A percentile compares a stretch with the other conserved stretches of the same genome.
phyloP scores from a whole-genome alignment of 1,140 invertebrate genomes.

The Venturia canescens region DNA sequence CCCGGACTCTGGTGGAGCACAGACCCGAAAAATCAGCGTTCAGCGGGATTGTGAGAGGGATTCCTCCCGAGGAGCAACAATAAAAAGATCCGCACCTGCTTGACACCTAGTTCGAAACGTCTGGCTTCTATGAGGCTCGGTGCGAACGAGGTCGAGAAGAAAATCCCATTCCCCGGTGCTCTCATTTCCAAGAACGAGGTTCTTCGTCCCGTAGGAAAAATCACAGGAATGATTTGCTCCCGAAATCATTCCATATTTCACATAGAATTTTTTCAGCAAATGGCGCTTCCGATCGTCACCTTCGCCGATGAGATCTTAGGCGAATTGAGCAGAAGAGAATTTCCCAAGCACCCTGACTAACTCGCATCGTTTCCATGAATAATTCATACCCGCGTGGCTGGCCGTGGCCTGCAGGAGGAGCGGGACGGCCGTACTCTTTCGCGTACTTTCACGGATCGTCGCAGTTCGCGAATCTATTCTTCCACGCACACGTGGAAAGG shows the following conservation, averaged over 20 bases:
- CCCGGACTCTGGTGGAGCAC: background rate
- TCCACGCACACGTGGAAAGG: constrained; percentile 3
- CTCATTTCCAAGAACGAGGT: too few species aligned
- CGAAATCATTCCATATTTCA: too few species aligned
- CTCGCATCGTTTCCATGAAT: constrained; percentile 38
- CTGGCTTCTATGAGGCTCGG: background rate
- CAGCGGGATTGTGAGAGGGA: constrained; percentile 6
- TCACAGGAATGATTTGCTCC: too few species aligned
- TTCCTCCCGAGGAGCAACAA: background rate
- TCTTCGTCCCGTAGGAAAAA: too few species aligned
- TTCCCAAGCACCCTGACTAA: background rate
- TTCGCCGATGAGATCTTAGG: background rate
- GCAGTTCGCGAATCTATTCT: constrained; percentile 4
- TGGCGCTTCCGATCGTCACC: too few species aligned
- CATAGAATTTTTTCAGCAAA: too few species aligned
- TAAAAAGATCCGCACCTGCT: constrained; percentile 12
- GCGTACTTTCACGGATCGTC: constrained; percentile 13
- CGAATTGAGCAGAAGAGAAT: constrained; percentile 23
- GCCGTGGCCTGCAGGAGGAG: constrained; percentile 1
- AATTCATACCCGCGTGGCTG: constrained; percentile 7
- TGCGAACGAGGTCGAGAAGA: background rate
- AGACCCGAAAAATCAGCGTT: constrained; percentile 38
- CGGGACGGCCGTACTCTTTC: constrained; percentile 21
- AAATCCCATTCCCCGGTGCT: background rate
- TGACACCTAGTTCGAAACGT: background rate